Evolutionary conservation across 2,888 invertebrate genomes (phyloP), one percentile per base, ranked within the genome.

Genomic region (Sabatieria punctata): DNA sequence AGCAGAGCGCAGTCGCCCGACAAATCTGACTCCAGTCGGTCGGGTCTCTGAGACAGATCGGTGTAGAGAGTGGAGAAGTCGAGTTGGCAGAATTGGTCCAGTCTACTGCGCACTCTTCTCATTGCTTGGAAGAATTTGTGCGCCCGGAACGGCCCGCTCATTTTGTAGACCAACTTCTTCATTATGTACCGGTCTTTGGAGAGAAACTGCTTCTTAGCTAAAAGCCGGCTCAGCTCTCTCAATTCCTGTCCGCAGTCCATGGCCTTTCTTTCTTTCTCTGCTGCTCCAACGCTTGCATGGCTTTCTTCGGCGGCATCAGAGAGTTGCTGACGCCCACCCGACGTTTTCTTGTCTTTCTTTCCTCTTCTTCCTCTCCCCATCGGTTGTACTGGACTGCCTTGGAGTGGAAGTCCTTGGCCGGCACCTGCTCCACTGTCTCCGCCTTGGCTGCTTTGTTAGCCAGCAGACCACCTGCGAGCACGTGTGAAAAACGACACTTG

Each of bases 401-500:
- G 30, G 30, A 30, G 15, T 8, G 8, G 30, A 11, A 30, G 30
- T 11, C 15, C 15, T 8, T 15, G 8, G 8, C 8, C 30, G 30
- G 30, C 15, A 11, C 8, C 30, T 30, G 30, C 15, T 8, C 8
- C 15, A 15, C 8, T 30, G 8, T 8, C 15, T 30, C 30, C 8
- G 30, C 15, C 8, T 15, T 8, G 19, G 11, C 15, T 18, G 38
- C 38, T n/a, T 11, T 8, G 38, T 38, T 38, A n/a, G 38, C 6
- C 38, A 38, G 38, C 8, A 38, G 38, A 21, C 38, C 38, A 8
- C 38, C 38, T 8, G 38, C 38, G 11, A 38, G 22, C 38, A 38
- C 38, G 22, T 38, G 38, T 8, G 38, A 38, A n/a, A 38, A 38
- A 8, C 38, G 38, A 38, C 38, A 38, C 38, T 38, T 38, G 38